Percentiles rank a stretch among this genome's conserved stretches.
Conservation (phyloP, 2,888 invertebrate genomes). For the Diabrotica balteata region DNA sequence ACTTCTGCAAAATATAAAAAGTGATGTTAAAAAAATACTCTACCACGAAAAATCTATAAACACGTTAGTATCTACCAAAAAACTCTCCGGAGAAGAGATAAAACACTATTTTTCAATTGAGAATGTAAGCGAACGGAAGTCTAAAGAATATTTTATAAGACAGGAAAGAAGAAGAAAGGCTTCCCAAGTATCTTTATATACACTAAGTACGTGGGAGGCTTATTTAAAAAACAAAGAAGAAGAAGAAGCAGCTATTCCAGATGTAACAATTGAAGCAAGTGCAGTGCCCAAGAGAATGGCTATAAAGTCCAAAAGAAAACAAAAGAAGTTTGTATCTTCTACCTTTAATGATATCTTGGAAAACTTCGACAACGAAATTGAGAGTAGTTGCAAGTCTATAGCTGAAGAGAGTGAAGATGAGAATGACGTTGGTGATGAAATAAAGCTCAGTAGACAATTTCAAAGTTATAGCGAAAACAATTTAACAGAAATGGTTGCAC, state of each 20-base stretch:
- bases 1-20: constrained; percentile 8
- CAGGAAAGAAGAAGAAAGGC: constrained; percentile 9
- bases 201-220: constrained; percentile 21
- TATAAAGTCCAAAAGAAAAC: constrained; percentile 9
- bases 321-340: constrained; percentile 21
- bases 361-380: not conserved
- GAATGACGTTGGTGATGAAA: not conserved
- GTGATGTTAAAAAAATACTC: constrained; percentile 14
- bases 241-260: not conserved
- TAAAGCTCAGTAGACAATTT: not conserved
- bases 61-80: constrained; percentile 10
- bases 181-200: constrained; percentile 10
- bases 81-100: constrained; percentile 14
- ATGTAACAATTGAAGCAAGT: not conserved
- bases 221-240: constrained; percentile 22
- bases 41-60: constrained; percentile 15
- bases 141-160: constrained; percentile 1
- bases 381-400: constrained; percentile 7
- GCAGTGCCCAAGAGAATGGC: constrained; percentile 11
- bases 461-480: constrained; percentile 7
- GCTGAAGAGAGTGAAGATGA: constrained; percentile 16
- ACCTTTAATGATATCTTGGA: constrained; percentile 24
- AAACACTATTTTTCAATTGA: constrained; percentile 11
- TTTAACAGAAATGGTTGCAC: not conserved
- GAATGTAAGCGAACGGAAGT: constrained; percentile 2